Conservation (phyloP, 2,113 vertebrate species). For the Albula glossodonta region DNA sequence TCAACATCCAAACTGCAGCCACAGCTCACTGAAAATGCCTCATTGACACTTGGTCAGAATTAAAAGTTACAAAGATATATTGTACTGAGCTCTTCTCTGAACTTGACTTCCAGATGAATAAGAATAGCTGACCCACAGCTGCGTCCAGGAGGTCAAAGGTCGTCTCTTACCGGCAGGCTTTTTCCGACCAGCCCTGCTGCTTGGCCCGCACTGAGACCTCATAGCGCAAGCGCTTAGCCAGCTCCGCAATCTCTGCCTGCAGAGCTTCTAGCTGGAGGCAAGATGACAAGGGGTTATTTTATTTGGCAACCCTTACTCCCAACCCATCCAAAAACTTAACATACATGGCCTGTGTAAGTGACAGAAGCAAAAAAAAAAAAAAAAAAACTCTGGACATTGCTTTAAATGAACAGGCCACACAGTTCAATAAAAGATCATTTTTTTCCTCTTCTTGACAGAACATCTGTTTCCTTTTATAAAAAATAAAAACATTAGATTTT, state of each 20-base stretch:
- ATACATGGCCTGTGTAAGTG: neutral
- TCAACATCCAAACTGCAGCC: too few species aligned
- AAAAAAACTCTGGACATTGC: neutral
- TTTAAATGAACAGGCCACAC: neutral
- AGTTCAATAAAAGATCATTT: neutral
- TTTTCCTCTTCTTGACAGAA: neutral
- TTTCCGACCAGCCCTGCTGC: slow-evolving; percentile 82
- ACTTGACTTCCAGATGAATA: neutral
- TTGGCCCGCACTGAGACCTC: slow-evolving; percentile 78
- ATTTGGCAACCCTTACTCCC: neutral
- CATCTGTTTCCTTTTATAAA: neutral
- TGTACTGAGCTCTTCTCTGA: too few species aligned
- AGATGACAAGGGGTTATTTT: slow-evolving; percentile 40
- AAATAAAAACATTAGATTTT: neutral
- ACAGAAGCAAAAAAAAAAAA: neutral
- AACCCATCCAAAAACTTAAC: neutral
- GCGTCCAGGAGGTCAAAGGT: neutral
- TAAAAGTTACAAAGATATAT: neutral
- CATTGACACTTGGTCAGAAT: too few species aligned
- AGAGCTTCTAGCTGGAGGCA: slow-evolving; percentile 81
- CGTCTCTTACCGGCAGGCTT: slow-evolving; percentile 72
- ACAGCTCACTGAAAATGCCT: too few species aligned
- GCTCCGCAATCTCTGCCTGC: slow-evolving; percentile 79
- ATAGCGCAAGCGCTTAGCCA: slow-evolving; percentile 77
- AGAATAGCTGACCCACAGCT: neutral